phyloP scores from a whole-genome alignment of 2,113 vertebrate genomes.

The Carollia perspicillata region DNA sequence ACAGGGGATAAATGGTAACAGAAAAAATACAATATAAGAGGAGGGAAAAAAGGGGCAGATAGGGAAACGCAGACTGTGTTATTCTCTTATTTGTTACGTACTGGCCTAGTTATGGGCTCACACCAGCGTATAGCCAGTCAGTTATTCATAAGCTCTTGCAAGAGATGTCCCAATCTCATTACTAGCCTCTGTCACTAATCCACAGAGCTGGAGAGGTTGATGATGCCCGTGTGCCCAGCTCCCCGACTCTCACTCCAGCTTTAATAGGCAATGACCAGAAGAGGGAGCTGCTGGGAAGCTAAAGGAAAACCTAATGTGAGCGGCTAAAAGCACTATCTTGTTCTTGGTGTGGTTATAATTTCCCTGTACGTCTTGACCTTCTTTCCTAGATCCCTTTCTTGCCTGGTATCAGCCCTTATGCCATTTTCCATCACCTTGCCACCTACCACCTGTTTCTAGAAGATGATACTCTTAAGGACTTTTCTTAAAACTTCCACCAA shows the following conservation, averaged over 20 bases:
- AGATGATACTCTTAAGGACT: not conserved
- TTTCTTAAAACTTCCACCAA: not conserved
- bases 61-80: not conserved
- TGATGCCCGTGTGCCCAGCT: not conserved
- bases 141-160: not conserved
- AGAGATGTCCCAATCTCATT: not conserved
- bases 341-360: not conserved
- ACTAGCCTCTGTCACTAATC: not conserved
- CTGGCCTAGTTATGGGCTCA: not conserved
- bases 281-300: conserved; percentile 55
- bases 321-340: not conserved
- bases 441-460: not conserved
- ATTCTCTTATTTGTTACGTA: not conserved
- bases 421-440: not conserved
- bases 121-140: not conserved
- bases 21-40: no score
- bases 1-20: no score
- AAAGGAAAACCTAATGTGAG: not conserved
- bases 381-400: not conserved
- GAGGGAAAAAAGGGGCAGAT: not conserved
- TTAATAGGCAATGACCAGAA: conserved; percentile 49
- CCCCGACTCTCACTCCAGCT: not conserved
- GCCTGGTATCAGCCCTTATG: not conserved
- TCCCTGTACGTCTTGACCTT: not conserved
- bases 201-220: not conserved